Percentiles rank a stretch among this genome's conserved stretches.
phyloP scores from a whole-genome alignment of 2,888 invertebrate genomes.

The Pyrrhosoma nymphula region DNA sequence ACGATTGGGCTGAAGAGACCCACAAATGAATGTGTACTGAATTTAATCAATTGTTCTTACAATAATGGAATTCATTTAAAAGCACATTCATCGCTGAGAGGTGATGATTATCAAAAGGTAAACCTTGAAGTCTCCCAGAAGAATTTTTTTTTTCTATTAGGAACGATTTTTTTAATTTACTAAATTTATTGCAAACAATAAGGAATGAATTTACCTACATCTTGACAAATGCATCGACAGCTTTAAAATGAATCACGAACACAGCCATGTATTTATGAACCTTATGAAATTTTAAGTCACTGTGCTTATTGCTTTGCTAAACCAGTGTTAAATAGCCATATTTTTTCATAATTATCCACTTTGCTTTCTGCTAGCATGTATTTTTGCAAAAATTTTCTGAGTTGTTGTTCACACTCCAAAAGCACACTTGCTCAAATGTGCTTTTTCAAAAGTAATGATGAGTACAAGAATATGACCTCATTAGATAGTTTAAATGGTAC shows the following conservation, averaged over 20 bases:
- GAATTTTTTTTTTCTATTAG: too few species aligned
- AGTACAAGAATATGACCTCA: slow-evolving; percentile 4
- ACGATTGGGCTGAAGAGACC: too few species aligned
- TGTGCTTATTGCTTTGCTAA: not conserved
- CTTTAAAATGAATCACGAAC: slow-evolving; percentile 22
- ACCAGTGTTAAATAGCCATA: not conserved
- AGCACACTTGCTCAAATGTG: not conserved
- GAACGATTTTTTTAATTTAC: too few species aligned
- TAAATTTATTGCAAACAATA: not conserved
- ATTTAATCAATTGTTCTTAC: too few species aligned
- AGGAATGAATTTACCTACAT: slow-evolving; percentile 33
- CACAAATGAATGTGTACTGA: too few species aligned
- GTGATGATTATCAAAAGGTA: too few species aligned
- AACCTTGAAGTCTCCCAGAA: too few species aligned
- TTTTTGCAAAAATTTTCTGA: not conserved
- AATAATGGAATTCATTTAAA: too few species aligned
- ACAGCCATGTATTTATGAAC: slow-evolving; percentile 11
- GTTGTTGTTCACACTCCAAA: not conserved
- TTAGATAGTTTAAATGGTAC: not conserved
- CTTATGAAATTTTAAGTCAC: not conserved
- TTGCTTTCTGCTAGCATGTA: not conserved
- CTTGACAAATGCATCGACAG: not conserved
- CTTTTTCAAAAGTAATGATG: not conserved
- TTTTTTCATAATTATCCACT: not conserved
- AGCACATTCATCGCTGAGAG: too few species aligned